These are phyloP conservation scores for Latrodectus geometricus DNA, from an alignment of 1,140 invertebrate genomes.

Conservation along the genomic window DNA sequence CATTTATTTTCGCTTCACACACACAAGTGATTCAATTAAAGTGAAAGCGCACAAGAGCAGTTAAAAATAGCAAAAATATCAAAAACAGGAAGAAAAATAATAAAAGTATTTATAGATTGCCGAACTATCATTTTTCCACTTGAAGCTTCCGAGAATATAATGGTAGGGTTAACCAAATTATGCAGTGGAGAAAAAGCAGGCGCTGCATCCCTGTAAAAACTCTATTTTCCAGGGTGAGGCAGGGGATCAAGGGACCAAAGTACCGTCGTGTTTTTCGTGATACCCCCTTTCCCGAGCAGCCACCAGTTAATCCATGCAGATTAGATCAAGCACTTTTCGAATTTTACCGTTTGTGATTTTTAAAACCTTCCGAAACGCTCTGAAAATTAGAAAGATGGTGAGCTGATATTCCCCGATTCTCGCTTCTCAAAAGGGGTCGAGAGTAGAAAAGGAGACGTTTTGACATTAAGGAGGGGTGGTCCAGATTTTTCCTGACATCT, in stretches of 20 bases:
- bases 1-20: not conserved
- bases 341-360: constrained; percentile 43
- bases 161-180: constrained; percentile 50
- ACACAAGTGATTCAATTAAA: constrained; percentile 47
- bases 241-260: not conserved
- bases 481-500: not conserved
- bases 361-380: constrained; percentile 28
- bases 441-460: not conserved
- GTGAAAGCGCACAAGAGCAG: not conserved
- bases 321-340: constrained; percentile 38
- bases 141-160: not conserved
- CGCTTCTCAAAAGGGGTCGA: constrained; percentile 10
- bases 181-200: constrained; percentile 48
- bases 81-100: constrained; percentile 13
- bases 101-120: not conserved
- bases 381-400: constrained; percentile 48
- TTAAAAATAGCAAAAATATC: not conserved
- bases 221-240: not conserved
- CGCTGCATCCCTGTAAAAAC: not conserved
- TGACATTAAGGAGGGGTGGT: not conserved
- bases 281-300: not conserved
- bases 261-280: not conserved
- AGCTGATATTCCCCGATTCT: constrained; percentile 44
- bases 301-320: constrained; percentile 53
- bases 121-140: constrained; percentile 37